A percentile compares a stretch with the other conserved stretches of the same genome.
These are phyloP conservation scores for Zaprionus bogoriensis DNA, from an alignment of 2,888 invertebrate species.

Conservation along the genomic window DNA sequence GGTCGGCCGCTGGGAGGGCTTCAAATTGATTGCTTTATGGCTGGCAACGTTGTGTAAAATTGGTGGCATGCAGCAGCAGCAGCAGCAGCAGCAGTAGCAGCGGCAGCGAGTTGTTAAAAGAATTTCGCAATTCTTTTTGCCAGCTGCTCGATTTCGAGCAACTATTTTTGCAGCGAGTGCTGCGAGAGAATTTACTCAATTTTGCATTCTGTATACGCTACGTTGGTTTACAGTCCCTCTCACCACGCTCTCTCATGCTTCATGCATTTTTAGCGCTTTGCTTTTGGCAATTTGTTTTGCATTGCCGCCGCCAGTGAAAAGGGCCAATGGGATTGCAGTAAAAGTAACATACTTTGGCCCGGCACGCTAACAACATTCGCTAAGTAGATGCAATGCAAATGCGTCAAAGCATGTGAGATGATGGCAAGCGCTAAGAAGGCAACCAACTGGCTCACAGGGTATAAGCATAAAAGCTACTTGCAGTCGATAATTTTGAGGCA, in stretches of 20 bases:
- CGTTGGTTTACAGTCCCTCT: conserved; percentile 6
- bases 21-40: conserved; percentile 72
- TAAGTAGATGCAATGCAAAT: conserved; percentile 58
- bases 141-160: conserved; percentile 41
- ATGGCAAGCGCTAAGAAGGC: conserved; percentile 6
- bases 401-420: conserved; percentile 18
- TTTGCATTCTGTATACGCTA: conserved; percentile 37
- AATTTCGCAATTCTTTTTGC: conserved; percentile 41
- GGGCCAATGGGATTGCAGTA: conserved; percentile 54
- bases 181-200: conserved; percentile 37
- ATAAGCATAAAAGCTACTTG: background rate
- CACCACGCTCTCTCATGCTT: conserved; percentile 5
- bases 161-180: conserved; percentile 28
- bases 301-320: conserved; percentile 23
- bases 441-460: background rate
- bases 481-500: too few species aligned
- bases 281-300: conserved; percentile 55
- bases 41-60: conserved; percentile 41
- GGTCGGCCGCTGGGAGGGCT: background rate
- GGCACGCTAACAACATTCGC: conserved; percentile 58
- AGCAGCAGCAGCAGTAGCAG: too few species aligned
- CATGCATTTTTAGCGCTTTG: conserved; percentile 53
- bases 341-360: conserved; percentile 52
- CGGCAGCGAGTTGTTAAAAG: conserved; percentile 38
- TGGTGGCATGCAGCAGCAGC: conserved; percentile 33